phyloP scores from a whole-genome alignment of 2,797 vertebrate species.

The Gymnocypris eckloni region DNA sequence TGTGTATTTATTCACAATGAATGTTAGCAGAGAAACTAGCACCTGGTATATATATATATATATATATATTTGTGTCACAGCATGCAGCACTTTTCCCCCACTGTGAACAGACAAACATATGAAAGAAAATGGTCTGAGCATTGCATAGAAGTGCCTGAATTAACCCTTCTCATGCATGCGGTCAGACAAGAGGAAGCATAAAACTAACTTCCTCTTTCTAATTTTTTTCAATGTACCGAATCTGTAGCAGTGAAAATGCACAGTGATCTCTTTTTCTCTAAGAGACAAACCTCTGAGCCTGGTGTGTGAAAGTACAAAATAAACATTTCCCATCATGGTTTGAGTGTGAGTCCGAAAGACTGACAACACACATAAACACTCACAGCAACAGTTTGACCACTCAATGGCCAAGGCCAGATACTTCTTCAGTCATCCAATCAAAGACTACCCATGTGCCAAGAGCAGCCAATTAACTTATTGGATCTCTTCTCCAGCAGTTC shows the following conservation, averaged over 20 bases:
- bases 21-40: background rate
- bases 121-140: conserved; percentile 1
- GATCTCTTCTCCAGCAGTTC: conserved; percentile 41
- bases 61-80: background rate
- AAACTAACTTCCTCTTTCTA: conserved; percentile 48
- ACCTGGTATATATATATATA: background rate
- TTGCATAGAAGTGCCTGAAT: background rate
- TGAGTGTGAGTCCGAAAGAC: background rate
- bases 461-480: conserved; percentile 44
- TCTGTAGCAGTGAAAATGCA: conserved; percentile 33
- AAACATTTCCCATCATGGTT: conserved; percentile 22
- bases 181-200: conserved; percentile 58
- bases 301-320: conserved; percentile 1
- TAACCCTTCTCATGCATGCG: conserved; percentile 15
- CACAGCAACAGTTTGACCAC: conserved; percentile 50
- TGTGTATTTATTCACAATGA: background rate
- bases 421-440: conserved; percentile 51
- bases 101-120: background rate
- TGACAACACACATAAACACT: conserved; percentile 42
- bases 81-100: background rate
- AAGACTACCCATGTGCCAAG: conserved; percentile 3
- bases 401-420: conserved; percentile 42
- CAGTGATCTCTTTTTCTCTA: conserved; percentile 42
- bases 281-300: conserved; percentile 40
- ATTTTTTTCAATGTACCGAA: conserved; percentile 43